A percentile compares a stretch with the other conserved stretches of the same genome.
Conservation (phyloP, 2,113 vertebrate genomes). For the Erpornis zantholeuca region DNA sequence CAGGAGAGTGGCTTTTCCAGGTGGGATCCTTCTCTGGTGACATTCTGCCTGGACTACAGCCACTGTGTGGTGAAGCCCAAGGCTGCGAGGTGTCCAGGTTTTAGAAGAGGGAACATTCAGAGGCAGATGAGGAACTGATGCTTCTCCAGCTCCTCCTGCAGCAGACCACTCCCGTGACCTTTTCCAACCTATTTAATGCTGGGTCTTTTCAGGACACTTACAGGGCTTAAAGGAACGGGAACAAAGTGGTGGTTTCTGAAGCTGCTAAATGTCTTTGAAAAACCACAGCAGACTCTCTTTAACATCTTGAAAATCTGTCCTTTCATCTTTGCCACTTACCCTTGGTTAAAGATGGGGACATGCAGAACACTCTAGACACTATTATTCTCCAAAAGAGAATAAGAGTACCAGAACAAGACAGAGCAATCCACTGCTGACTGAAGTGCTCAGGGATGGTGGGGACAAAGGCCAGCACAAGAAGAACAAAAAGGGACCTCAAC, state of each 20-base stretch:
- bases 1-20: not conserved
- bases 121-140: not conserved
- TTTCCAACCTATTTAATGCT: not conserved
- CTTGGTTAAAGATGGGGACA: not conserved
- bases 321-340: conserved; percentile 10
- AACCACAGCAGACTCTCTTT: not conserved
- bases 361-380: not conserved
- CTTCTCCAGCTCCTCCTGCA: not conserved
- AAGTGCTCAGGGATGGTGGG: not conserved
- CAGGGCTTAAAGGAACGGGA: not conserved
- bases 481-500: not conserved
- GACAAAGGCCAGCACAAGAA: not conserved
- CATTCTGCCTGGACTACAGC: not conserved
- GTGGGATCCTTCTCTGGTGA: no score
- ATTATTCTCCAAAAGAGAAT: not conserved
- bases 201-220: not conserved
- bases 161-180: not conserved
- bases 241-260: not conserved
- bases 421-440: not conserved
- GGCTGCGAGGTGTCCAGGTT: not conserved
- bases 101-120: not conserved
- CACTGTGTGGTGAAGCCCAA: not conserved
- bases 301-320: not conserved
- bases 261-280: not conserved
- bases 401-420: not conserved